Percentiles rank a stretch among this genome's conserved stretches.
phyloP scores from a whole-genome alignment of 2,797 vertebrate species.

The Delichon dasypus region DNA sequence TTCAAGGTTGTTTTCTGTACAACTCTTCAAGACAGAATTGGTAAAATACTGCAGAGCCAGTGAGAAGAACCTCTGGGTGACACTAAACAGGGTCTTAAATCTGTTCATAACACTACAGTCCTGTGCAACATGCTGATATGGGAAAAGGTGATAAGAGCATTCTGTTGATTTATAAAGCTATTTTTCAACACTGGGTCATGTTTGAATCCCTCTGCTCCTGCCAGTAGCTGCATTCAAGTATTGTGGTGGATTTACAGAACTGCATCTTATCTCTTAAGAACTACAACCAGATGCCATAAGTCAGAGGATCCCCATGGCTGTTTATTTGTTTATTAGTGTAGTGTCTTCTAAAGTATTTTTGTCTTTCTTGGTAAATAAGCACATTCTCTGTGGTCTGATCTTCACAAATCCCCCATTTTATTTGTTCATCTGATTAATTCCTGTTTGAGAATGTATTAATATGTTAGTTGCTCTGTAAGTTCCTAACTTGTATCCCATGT shows the following conservation, averaged over 20 bases:
- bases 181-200: background rate
- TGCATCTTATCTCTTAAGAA: background rate
- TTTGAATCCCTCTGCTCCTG: background rate
- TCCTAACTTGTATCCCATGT: background rate
- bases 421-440: background rate
- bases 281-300: background rate
- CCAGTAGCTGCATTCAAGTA: background rate
- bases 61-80: background rate
- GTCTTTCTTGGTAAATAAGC: background rate
- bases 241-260: background rate
- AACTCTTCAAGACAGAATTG: background rate
- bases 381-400: background rate
- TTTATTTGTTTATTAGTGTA: background rate
- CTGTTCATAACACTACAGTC: background rate
- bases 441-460: background rate
- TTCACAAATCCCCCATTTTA: background rate
- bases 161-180: background rate
- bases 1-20: background rate
- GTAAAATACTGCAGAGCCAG: background rate
- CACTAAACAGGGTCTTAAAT: background rate
- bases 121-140: accelerated
- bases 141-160: background rate
- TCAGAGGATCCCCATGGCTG: background rate
- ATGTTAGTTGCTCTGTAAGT: background rate
- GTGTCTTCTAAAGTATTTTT: background rate